Evolutionary conservation across 2,888 invertebrate genomes (phyloP), one percentile per base, ranked within the genome.

Genomic region (Cryptophagus acutangulus): DNA sequence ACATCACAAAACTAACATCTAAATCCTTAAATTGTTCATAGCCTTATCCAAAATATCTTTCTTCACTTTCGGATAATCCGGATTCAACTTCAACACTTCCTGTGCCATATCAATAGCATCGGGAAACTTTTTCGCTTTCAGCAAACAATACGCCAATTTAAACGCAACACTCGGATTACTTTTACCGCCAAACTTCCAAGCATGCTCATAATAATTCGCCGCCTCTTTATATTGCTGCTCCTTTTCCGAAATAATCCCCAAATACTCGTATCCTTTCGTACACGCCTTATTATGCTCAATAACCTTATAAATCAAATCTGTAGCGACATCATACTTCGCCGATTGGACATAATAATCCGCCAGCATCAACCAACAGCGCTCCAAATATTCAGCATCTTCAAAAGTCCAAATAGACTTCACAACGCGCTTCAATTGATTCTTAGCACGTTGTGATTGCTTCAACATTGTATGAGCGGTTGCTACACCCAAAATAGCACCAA

Each of bases 21-120:
- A 86, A 1, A 82, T 78, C 49, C 87, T 75, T 52, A 90, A 73
- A 71, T 85, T 84, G 57, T 75, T 78, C 50, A 87, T 78, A 18
- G 87, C 84, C 62, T 96, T 96, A 52, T 96, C 95, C 49, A 96
- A 73, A 52, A 97, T 87, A 55, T 97, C 96, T 64, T 92, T 94
- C 51, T 80, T 83, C 33, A 97, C 86, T 58, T 89, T 87, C 0
- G 91, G 87, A 68, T 93, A 95, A 48, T 92, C 89, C 0, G 94
- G 90, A 65, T 84, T 86, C 16, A 78, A 72, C 51, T 78, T 80
- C 26, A 94, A 67, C 6, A 95, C 86, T 58, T 87, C 81, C 51
- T 92, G 84, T 49, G 91, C 90, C 0, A 88, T 82, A 51, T 94
- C 89, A 43, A 97, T 91, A 12, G 96, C 93, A 58, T 94, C 91